Percentiles rank a stretch among this genome's conserved stretches.
Conservation (phyloP, 2,888 invertebrate species). For the Villa cingulata region DNA sequence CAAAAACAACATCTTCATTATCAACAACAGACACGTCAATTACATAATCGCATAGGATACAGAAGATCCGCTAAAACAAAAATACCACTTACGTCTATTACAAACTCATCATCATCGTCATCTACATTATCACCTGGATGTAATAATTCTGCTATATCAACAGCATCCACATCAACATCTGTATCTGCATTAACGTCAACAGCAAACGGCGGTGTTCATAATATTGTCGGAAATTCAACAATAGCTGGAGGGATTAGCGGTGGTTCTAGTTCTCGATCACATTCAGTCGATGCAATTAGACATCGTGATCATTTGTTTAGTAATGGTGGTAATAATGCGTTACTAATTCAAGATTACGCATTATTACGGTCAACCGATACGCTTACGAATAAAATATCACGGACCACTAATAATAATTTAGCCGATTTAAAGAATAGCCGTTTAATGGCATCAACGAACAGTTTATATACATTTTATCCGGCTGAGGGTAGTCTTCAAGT, state of each 20-base stretch:
- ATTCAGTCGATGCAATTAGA: constrained; percentile 35
- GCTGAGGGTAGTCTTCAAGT: constrained; percentile 36
- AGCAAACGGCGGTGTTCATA: too few species aligned
- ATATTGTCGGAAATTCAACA: constrained; percentile 12
- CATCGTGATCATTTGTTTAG: constrained; percentile 14
- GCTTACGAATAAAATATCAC: constrained; percentile 10
- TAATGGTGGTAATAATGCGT: constrained; percentile 15
- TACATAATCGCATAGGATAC: constrained; percentile 21
- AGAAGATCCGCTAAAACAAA: constrained; percentile 26
- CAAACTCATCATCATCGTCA: constrained; percentile 13
- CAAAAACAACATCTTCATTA: constrained; percentile 8
- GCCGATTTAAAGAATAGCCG: constrained; percentile 18
- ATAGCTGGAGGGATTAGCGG: constrained; percentile 3
- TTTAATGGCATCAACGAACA: constrained; percentile 31
- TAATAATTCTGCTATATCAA: constrained; percentile 10
- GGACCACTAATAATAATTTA: constrained; percentile 16
- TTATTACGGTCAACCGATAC: constrained; percentile 7
- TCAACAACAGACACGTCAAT: constrained; percentile 16
- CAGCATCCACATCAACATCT: constrained; percentile 10
- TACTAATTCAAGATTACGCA: constrained; percentile 20
- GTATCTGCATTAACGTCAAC: constrained; percentile 10
- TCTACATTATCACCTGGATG: background rate
- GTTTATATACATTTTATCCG: constrained; percentile 35
- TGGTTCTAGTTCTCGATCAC: constrained; percentile 22
- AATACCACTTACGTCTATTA: constrained; percentile 23